Percentiles rank a stretch among this genome's conserved stretches.
phyloP scores from a whole-genome alignment of 1,140 invertebrate species.

The Brachionus asplanchnoidis region DNA sequence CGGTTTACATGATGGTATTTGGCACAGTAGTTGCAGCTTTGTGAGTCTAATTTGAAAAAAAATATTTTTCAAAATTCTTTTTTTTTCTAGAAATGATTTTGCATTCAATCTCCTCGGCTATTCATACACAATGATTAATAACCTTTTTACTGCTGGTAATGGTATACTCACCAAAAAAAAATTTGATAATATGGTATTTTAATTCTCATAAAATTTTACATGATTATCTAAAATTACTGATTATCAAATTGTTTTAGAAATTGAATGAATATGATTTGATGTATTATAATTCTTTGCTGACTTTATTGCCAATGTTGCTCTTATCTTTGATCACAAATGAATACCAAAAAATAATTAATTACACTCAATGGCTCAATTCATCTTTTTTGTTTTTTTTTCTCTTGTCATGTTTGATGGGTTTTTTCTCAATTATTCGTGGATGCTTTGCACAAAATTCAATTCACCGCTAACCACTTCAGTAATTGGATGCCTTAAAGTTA shows the following conservation, averaged over 20 bases:
- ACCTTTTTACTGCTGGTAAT: constrained; percentile 87
- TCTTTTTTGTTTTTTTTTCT: constrained; percentile 61
- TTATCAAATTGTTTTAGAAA: background rate
- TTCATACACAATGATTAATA: constrained; percentile 74
- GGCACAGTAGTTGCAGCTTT: constrained; percentile 69
- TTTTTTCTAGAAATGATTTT: constrained; percentile 80
- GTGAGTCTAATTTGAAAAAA: constrained; percentile 47
- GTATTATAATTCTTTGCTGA: constrained; percentile 50
- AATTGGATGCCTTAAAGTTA: constrained; percentile 67
- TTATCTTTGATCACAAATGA: background rate
- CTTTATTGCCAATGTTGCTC: constrained; percentile 71
- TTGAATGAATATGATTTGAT: background rate
- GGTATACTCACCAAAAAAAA: constrained; percentile 96
- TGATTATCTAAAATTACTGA: constrained; percentile 59
- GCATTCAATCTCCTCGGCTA: constrained; percentile 86
- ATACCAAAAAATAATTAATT: background rate
- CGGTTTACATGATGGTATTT: constrained; percentile 90
- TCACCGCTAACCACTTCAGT: constrained; percentile 98
- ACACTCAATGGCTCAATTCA: background rate
- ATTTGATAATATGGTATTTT: constrained; percentile 79
- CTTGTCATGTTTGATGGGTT: constrained; percentile 94
- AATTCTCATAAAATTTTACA: constrained; percentile 75
- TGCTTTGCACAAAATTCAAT: constrained; percentile 90
- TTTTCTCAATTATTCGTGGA: constrained; percentile 84
- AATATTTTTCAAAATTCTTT: too few relatives aligned